Evolutionary conservation across 2,888 invertebrate genomes (phyloP).

Genomic region (Cryptus viduatorius): DNA sequence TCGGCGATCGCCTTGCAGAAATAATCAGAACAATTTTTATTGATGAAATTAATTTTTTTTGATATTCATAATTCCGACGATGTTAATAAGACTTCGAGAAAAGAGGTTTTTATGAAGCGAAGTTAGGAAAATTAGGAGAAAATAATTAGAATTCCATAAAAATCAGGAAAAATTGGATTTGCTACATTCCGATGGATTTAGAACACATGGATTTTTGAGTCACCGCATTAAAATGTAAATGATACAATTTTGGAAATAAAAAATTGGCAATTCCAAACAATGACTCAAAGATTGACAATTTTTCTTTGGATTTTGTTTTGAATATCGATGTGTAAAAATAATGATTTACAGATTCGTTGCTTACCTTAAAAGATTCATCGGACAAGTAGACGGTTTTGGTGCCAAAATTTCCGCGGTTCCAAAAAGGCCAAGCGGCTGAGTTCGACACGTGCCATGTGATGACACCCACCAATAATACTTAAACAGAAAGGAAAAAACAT

Average conservation of each 20-base stretch:
- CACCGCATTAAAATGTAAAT: too few relatives aligned
- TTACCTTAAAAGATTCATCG: not conserved
- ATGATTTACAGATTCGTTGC: not conserved
- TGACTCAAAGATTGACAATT: too few relatives aligned
- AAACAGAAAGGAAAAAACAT: not conserved
- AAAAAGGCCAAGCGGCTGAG: not conserved
- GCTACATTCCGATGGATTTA: too few relatives aligned
- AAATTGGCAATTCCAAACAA: too few relatives aligned
- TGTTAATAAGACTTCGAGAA: not conserved
- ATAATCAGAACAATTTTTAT: not conserved
- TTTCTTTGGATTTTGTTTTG: too few relatives aligned
- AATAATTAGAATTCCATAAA: too few relatives aligned
- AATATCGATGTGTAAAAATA: too few relatives aligned
- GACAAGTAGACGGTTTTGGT: not conserved
- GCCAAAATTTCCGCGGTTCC: not conserved
- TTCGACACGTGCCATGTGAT: not conserved
- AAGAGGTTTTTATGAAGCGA: too few relatives aligned
- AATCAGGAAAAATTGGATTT: too few relatives aligned
- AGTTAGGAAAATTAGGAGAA: too few relatives aligned
- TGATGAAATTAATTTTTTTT: not conserved
- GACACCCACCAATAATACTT: not conserved
- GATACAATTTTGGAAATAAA: too few relatives aligned
- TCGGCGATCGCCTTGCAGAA: constrained; percentile 68
- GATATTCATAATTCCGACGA: not conserved
- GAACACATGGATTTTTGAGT: too few relatives aligned